phyloP scores from a whole-genome alignment of 2,888 invertebrate genomes.

The Dilophus febrilis region DNA sequence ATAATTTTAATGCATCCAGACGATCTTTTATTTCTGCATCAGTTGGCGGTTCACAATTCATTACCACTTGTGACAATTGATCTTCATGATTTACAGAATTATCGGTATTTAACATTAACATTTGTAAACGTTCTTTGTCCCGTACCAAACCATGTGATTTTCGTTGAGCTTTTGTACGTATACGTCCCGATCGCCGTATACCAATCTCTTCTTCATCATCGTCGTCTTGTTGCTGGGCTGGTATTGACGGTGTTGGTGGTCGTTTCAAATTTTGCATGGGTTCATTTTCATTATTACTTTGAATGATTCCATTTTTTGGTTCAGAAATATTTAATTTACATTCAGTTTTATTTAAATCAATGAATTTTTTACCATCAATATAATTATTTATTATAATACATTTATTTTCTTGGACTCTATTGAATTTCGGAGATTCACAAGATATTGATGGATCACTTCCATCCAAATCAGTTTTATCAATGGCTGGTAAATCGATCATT shows the following conservation, averaged over 20 bases:
- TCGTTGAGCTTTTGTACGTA: slow-evolving; percentile 55
- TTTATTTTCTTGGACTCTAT: too few species aligned
- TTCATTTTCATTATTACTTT: slow-evolving; percentile 25
- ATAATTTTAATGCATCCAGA: slow-evolving; percentile 44
- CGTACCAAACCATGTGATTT: slow-evolving; percentile 47
- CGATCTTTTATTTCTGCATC: slow-evolving; percentile 30
- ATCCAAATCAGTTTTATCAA: too few species aligned
- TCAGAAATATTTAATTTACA: too few species aligned
- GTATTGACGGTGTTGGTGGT: too few species aligned
- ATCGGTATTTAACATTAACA: background rate
- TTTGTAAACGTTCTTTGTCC: slow-evolving; percentile 26
- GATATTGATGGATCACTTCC: too few species aligned
- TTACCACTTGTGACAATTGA: slow-evolving; percentile 9
- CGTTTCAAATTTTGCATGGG: slow-evolving; percentile 36
- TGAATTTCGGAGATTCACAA: too few species aligned
- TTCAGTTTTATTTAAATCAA: too few species aligned
- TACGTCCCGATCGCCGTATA: slow-evolving; percentile 57
- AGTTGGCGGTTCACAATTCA: slow-evolving; percentile 27
- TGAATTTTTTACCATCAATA: too few species aligned
- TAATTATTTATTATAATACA: too few species aligned
- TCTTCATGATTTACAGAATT: slow-evolving; percentile 18
- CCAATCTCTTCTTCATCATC: slow-evolving; percentile 24
- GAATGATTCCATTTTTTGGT: too few species aligned
- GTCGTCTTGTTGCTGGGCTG: too few species aligned
- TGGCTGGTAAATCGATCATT: too few species aligned